These are phyloP conservation scores for Phalera bucephala DNA, from an alignment of 2,888 invertebrate species.

Conservation along the genomic window DNA sequence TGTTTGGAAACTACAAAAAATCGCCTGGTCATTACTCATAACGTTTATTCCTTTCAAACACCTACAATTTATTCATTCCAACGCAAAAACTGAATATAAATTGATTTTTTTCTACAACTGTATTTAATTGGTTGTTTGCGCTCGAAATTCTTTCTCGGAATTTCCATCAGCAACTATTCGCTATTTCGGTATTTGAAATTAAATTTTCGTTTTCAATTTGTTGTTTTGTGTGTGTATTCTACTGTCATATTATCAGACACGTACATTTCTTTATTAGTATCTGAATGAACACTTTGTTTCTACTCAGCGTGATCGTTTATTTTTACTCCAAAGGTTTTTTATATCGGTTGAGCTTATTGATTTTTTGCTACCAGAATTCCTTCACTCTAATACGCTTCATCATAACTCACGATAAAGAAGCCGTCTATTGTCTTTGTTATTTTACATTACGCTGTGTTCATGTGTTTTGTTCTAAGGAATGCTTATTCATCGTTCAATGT, in stretches of 20 bases:
- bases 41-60: constrained; percentile 2
- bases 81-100: constrained; percentile 7
- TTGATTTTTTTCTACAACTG: constrained; percentile 11
- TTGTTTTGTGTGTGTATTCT: constrained; percentile 27
- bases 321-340: constrained; percentile 23
- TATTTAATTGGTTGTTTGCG: constrained; percentile 29
- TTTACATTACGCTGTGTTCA: constrained; percentile 28
- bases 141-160: constrained; percentile 29
- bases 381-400: constrained; percentile 27
- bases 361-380: constrained; percentile 35
- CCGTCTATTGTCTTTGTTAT: constrained; percentile 30
- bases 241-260: constrained; percentile 37
- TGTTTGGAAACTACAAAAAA: constrained; percentile 9
- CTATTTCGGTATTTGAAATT: constrained; percentile 31
- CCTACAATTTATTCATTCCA: constrained; percentile 1
- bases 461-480: constrained; percentile 28
- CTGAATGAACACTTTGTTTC: constrained; percentile 35
- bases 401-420: constrained; percentile 32
- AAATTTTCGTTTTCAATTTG: constrained; percentile 34
- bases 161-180: constrained; percentile 29
- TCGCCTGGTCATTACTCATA: constrained; percentile 4
- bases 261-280: constrained; percentile 31
- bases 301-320: constrained; percentile 26
- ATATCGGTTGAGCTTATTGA: constrained; percentile 20
- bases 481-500: constrained; percentile 31